Percentiles rank a stretch among this genome's conserved stretches.
Evolutionary conservation across 2,888 invertebrate species (phyloP).

Genomic region (Rhyacophila evoluta): DNA sequence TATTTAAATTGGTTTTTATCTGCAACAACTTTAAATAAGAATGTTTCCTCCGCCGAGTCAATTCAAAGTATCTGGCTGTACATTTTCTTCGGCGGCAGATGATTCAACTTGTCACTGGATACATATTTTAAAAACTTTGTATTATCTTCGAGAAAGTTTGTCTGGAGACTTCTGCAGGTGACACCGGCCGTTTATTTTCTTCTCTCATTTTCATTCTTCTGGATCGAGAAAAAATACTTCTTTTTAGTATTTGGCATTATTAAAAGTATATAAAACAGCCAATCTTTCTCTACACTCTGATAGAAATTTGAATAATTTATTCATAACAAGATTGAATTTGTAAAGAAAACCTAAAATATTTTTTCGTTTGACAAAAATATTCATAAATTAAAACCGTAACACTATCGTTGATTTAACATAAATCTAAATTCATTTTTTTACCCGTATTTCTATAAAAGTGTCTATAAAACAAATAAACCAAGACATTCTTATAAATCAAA

Average conservation of each 20-base stretch:
- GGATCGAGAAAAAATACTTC: constrained; percentile 25
- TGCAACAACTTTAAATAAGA: constrained; percentile 2
- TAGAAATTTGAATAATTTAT: constrained; percentile 47
- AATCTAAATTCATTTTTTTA: no score
- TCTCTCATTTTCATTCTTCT: constrained; percentile 27
- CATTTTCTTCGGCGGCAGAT: constrained; percentile 36
- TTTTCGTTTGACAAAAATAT: background rate
- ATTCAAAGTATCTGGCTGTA: background rate
- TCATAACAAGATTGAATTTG: constrained; percentile 49
- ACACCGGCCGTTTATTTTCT: constrained; percentile 45
- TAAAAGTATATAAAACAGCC: constrained; percentile 39
- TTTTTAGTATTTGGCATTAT: constrained; percentile 32
- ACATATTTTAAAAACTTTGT: constrained; percentile 48
- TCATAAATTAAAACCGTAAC: background rate
- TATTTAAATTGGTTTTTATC: background rate
- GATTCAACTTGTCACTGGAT: constrained; percentile 40
- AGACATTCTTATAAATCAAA: no score
- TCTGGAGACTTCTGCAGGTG: constrained; percentile 42
- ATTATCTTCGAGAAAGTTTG: constrained; percentile 39
- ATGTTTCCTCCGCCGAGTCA: background rate
- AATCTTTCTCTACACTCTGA: constrained; percentile 23
- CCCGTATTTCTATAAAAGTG: no score
- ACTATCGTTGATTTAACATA: background rate
- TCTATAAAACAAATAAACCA: no score
- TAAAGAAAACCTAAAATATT: constrained; percentile 24